Conservation (phyloP, 2,113 vertebrate species). For the Saimiri boliviensis region DNA sequence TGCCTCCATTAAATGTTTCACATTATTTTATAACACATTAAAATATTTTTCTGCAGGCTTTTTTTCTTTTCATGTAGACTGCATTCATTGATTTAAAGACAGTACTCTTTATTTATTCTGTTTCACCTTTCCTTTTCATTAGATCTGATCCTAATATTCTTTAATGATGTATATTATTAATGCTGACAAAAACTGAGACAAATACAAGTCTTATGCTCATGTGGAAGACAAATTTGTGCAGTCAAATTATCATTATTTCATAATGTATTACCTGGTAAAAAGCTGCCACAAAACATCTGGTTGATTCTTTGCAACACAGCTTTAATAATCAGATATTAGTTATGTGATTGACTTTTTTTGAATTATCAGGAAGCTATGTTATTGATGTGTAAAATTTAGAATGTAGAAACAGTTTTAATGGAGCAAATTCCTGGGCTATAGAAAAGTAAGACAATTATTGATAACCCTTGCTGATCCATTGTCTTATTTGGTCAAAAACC, state of each 20-base stretch:
- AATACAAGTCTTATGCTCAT: slow-evolving; percentile 40
- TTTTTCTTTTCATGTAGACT: not conserved
- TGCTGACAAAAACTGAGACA: slow-evolving; percentile 30
- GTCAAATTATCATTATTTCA: slow-evolving; percentile 54
- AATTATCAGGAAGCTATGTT: not conserved
- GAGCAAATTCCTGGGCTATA: not conserved
- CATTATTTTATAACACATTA: not conserved
- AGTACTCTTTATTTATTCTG: not conserved
- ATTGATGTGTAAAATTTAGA: not conserved
- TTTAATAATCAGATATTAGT: slow-evolving; percentile 27
- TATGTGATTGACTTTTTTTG: not conserved
- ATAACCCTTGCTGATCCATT: slow-evolving; percentile 10
- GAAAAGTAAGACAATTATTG: slow-evolving; percentile 22
- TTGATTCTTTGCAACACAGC: slow-evolving; percentile 8
- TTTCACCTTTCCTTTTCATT: slow-evolving; percentile 21
- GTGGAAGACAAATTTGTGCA: slow-evolving; percentile 17
- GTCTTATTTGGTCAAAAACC: slow-evolving; percentile 31
- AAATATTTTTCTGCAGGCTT: slow-evolving; percentile 16
- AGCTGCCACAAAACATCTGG: not conserved
- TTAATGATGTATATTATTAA: slow-evolving; percentile 65
- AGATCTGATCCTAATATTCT: not conserved
- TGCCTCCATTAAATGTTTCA: not conserved
- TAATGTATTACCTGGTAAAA: slow-evolving; percentile 20
- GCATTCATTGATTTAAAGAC: not conserved
- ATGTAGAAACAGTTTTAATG: not conserved